Conservation (phyloP, 2,888 invertebrate species). For the Tethea ocularis region DNA sequence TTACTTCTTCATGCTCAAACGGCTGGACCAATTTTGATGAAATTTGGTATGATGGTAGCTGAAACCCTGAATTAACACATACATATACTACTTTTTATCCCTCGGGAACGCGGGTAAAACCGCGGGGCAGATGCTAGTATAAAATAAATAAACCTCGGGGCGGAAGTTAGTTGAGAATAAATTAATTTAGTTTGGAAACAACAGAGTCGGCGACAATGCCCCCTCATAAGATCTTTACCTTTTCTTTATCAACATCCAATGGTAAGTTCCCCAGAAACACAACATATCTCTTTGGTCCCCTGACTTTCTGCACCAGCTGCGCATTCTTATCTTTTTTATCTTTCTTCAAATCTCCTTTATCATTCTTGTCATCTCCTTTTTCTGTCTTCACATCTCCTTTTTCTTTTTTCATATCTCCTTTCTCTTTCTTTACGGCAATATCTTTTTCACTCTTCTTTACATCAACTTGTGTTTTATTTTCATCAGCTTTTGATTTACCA, state of each 20-base stretch:
- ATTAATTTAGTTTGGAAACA: too few species aligned
- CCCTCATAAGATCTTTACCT: conserved; percentile 53
- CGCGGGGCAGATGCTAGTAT: too few species aligned
- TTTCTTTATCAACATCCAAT: conserved; percentile 57
- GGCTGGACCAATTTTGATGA: too few species aligned
- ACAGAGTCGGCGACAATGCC: too few species aligned
- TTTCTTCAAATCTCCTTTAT: conserved; percentile 14
- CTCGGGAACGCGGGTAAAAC: too few species aligned
- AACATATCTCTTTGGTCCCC: conserved; percentile 74
- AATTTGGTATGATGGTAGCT: too few species aligned
- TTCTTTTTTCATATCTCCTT: conserved; percentile 15
- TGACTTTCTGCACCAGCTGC: conserved; percentile 37
- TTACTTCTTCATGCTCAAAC: too few species aligned
- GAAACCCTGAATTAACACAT: too few species aligned
- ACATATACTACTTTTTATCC: too few species aligned
- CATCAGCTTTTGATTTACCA: conserved; percentile 16
- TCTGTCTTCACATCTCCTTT: conserved; percentile 20
- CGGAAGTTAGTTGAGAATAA: too few species aligned
- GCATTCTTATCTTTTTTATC: conserved; percentile 33
- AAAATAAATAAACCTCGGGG: too few species aligned
- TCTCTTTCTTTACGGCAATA: conserved; percentile 14
- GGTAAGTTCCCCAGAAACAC: conserved; percentile 77
- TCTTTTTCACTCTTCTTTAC: conserved; percentile 21
- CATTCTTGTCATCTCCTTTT: conserved; percentile 19
- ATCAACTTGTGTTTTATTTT: conserved; percentile 13